Base-by-base conservation (phyloP, 2,888 invertebrate genomes). In the Callinectes sapidus region DNA sequence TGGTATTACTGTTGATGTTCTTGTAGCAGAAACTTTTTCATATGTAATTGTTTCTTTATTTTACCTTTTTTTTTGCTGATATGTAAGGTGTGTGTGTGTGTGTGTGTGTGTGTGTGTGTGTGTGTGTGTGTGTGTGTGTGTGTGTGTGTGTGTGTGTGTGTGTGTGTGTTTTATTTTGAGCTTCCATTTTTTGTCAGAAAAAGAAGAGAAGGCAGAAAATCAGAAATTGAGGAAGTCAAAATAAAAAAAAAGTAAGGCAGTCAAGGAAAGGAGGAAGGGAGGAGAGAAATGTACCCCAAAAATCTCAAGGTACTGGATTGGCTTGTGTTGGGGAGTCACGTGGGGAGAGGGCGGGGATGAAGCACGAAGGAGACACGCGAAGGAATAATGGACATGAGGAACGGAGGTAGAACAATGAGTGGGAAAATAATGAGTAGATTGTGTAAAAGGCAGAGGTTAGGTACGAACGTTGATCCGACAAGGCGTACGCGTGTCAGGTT, bases 401-500 rank as follows among this genome's bases (percentile, higher is more conserved):
- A 28, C 14, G 1, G 35, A 35, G 35, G 81, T 14, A 35, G 35
- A 14, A 14, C 35, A 16, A 81, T 81, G 81, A 35, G 18, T 18
- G 8, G 81, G 16, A 81, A 81, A 81, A 81, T 81, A 16, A 81
- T 35, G 35, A 81, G 32, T 14, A 81, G 81, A 32, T 32, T 32
- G 81, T 32, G 35, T 35, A 81, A 16, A 35, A 81, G n/a, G 1
- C 28, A 16, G 35, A 81, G 81, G 35, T 18, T 2, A 81, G 81
- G 81, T 81, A 81, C 81, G 81, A 81, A 81, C 81, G 35, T 35
- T 81, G 81, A 81, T 81, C 81, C 35, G 81, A n/a, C 18, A 81
- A 32, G 81, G 35, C 2, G 81, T 35, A 2, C 32, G 35, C 16
- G 81, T 81, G 81, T 81, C 13, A 23, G 61, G 23, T 16, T 16